Conservation (phyloP, 2,113 vertebrate genomes). For the Stictonetta naevosa region DNA sequence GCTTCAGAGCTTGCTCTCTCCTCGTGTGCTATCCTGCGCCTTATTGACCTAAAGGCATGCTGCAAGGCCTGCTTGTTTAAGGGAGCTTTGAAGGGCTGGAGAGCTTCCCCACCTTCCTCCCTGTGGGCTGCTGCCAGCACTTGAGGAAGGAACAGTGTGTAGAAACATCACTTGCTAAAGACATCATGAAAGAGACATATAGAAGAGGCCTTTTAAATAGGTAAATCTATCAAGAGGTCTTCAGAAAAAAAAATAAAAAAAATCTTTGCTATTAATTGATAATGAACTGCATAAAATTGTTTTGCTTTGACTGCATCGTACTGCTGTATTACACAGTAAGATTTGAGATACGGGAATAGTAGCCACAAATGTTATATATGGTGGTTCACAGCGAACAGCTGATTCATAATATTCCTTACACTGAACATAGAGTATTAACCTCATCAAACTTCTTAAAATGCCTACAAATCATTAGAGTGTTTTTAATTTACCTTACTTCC, state of each 20-base stretch:
- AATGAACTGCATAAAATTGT: background rate
- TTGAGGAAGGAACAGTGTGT: background rate
- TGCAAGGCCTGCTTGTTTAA: background rate
- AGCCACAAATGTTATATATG: background rate
- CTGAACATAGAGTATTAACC: background rate
- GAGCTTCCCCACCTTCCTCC: background rate
- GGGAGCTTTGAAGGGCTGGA: background rate
- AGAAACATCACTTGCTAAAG: background rate
- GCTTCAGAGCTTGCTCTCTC: background rate
- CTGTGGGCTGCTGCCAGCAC: background rate
- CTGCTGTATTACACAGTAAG: background rate
- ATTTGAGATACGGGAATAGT: background rate
- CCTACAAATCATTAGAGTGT: background rate
- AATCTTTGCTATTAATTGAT: background rate
- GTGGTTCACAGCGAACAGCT: background rate
- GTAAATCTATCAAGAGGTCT: background rate
- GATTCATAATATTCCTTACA: background rate
- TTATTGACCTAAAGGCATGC: background rate
- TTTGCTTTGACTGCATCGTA: background rate
- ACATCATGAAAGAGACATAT: rapidly evolving
- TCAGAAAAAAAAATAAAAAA: background rate
- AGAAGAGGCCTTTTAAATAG: background rate
- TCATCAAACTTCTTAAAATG: background rate
- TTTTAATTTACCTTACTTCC: background rate
- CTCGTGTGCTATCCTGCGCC: background rate